Evolutionary conservation across 2,797 vertebrate genomes (phyloP), one percentile per base, ranked within the genome.

Genomic region (Thaleichthys pacificus): DNA sequence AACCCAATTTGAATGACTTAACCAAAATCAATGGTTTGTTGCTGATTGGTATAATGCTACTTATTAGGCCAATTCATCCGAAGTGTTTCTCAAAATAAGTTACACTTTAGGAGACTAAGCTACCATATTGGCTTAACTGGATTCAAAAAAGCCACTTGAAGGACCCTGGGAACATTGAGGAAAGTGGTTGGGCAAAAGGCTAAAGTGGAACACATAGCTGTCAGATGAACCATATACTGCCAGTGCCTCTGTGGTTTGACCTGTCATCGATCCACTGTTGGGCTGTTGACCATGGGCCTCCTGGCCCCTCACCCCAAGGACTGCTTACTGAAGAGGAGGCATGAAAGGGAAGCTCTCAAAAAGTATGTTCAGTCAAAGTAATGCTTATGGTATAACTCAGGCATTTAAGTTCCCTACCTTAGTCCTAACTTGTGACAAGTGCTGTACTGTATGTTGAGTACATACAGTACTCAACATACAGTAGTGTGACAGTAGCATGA

Each of bases 271-370:
- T 92, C 81, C 74, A 2, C 49, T 14, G 72, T 62, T 9, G 81
- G 81, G 79, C 80, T 81, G 86, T 88, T 90, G 90, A 89, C 88
- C 81, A 77, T 70, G 77, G 77, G 74, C 77, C 77, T 80, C 84
- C 76, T 57, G 57, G 75, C 54, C 64, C 26, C 72, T 57, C 61
- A 67, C 83, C 69, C 56, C 76, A 30, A 74, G 61, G 15, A 78
- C 82, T 22, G 63, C 73, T 82, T 58, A 80, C 68, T 60, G 81
- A 77, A 68, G 68, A 68, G 77, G 28, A 81, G 78, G 65, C 76
- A 62, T 69, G 76, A 54, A 9, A 47, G 22, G 8, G 56, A 22
- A 60, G 56, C 32, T 35, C 8, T 35, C 32, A 35, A 35, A 35
- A 35, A 8, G 21, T 9, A 56, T 56, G 17, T 63, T 15, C 14